Evolutionary conservation across 2,888 invertebrate species (phyloP).

Genomic region (Stratiomys singularior): DNA sequence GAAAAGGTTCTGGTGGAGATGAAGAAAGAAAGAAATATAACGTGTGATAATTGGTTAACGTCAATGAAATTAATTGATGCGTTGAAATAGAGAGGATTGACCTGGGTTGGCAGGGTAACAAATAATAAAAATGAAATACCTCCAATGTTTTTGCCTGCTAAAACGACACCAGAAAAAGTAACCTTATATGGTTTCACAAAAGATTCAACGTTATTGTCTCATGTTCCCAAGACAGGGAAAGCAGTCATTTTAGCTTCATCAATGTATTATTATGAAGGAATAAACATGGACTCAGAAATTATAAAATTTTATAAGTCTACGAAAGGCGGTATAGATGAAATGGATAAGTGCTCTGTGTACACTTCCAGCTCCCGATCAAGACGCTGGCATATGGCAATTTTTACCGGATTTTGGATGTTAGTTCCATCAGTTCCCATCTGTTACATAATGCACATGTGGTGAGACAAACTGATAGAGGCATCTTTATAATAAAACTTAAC

Average conservation of each 20-base stretch:
- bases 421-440: conserved; percentile 9
- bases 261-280: conserved; percentile 52
- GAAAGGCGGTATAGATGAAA: conserved; percentile 48
- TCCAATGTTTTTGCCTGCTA: conserved; percentile 52
- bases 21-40: too few species aligned
- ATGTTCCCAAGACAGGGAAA: conserved; percentile 53
- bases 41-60: conserved; percentile 10
- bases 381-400: conserved; percentile 53
- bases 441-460: neutral
- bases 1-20: neutral
- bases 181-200: conserved; percentile 53
- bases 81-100: neutral
- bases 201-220: conserved; percentile 53
- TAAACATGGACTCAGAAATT: conserved; percentile 47
- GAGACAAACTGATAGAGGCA: neutral
- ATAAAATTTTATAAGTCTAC: conserved; percentile 50
- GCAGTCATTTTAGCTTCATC: conserved; percentile 54
- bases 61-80: neutral
- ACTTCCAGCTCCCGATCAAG: conserved; percentile 52
- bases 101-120: conserved; percentile 51
- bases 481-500: conserved; percentile 4
- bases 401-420: conserved; percentile 31
- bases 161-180: conserved; percentile 46
- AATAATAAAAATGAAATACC: conserved; percentile 52
- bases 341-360: conserved; percentile 54